Base-by-base conservation (phyloP, 2,113 vertebrate genomes). In the Fulmarus glacialis region DNA sequence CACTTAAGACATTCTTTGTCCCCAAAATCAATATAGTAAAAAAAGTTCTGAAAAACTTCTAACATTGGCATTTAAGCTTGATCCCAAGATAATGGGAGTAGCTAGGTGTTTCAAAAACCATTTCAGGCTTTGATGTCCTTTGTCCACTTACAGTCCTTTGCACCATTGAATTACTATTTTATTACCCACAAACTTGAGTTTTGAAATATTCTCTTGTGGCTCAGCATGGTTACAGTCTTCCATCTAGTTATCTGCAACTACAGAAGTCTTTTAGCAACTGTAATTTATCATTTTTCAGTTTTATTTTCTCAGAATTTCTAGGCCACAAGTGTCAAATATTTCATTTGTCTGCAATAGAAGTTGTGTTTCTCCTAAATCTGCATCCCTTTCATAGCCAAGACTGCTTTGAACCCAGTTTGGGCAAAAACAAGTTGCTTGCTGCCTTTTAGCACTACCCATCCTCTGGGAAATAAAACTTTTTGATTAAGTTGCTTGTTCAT, bases 401-500 rank as follows among this genome's bases (percentile, higher is more conserved):
- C 12, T 74, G 36, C 36, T 95, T 67, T 82, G 36, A 92, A 62
- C 6, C 11, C 50, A 53, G 11, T 29, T 52, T 45, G 48, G 59
- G 42, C 42, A 70, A 58, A 27, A 93, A 36, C 15, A 66, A 74
- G 14, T 68, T 62, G 15, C 36, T 92, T 55, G 73, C 27, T 78
- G 59, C 50, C 22, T 75, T 89, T 63, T 30, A 89, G 52, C n/a
- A 48, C n/a, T 55, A 48, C 3, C 3, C 1, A 0, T 53, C 74
- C 36, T 78, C 30, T 64, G 36, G 68, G 67, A 81, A 94, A 87
- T 48, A 36, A 68, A 91, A 85, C 26, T 17, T 64, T 29, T 70
- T 0, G 0, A 38, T 74, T 48, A 70, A 82, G 16, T 48, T 64
- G 7, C 14, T 66, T 52, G 3, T 58, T 82, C n/a, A 79, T 66